Evolutionary conservation across 2,888 invertebrate genomes (phyloP).

Genomic region (Gortyna flavago): DNA sequence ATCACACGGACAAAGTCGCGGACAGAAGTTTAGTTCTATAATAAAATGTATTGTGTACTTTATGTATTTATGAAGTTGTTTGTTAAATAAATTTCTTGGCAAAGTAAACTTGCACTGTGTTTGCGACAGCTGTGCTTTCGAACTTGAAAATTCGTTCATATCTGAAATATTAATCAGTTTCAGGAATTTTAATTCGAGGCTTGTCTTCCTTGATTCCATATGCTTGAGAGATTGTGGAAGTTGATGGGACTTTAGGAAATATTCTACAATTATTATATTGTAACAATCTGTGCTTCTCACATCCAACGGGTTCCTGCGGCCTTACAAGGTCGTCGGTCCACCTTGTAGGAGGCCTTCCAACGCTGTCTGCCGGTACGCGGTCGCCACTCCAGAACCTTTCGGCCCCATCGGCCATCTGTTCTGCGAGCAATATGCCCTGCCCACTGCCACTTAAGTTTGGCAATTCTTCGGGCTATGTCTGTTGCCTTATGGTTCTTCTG

Average conservation of each 20-base stretch:
- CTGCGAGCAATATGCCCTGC: no score
- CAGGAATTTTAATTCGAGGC: constrained; percentile 39
- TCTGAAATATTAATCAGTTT: constrained; percentile 63
- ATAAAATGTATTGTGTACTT: constrained; percentile 3
- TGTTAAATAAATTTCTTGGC: constrained; percentile 44
- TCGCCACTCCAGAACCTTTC: no score
- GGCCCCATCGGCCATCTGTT: no score
- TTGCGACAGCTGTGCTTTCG: constrained; percentile 58
- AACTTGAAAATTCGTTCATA: constrained; percentile 46
- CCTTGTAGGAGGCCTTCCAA: no score
- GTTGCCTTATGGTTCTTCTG: no score
- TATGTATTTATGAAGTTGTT: constrained; percentile 34
- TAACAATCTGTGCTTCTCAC: no score
- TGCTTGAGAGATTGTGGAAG: constrained; percentile 17
- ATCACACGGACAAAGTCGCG: not conserved
- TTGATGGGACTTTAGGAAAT: not conserved
- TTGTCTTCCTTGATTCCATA: constrained; percentile 33
- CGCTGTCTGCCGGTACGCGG: no score
- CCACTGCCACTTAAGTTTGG: no score
- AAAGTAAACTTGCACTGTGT: constrained; percentile 43
- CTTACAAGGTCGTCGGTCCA: no score
- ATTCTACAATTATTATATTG: no score
- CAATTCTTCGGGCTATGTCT: no score
- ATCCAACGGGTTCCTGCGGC: no score
- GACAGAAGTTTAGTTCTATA: not conserved